Percentiles rank a stretch among this genome's conserved stretches.
These are phyloP conservation scores for Dicaeum eximium DNA, from an alignment of 2,113 vertebrate genomes.

Conservation along the genomic window DNA sequence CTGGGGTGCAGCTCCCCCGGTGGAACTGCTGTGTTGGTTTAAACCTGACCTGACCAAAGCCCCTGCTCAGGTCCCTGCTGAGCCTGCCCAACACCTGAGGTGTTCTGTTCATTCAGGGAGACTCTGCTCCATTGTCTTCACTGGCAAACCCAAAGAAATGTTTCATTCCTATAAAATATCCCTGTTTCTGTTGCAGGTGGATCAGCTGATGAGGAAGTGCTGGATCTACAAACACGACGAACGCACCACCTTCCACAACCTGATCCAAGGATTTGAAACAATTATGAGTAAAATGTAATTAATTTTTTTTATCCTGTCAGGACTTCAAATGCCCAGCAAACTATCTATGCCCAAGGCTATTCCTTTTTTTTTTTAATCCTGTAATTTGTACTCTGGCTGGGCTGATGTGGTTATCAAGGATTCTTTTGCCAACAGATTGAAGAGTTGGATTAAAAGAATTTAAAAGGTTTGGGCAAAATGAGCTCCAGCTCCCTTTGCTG, in stretches of 20 bases:
- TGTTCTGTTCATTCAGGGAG: no score
- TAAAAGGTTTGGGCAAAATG: background rate
- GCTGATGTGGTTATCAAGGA: background rate
- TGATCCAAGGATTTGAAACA: constrained; percentile 85
- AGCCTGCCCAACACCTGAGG: background rate
- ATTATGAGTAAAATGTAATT: constrained; percentile 74
- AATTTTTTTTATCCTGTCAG: background rate
- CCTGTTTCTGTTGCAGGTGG: constrained; percentile 74
- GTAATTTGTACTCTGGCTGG: constrained; percentile 48
- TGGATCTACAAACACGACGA: constrained; percentile 85
- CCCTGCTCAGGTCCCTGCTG: background rate
- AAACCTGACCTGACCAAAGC: background rate
- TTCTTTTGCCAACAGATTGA: background rate
- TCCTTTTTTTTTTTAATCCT: background rate
- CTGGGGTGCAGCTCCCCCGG: background rate
- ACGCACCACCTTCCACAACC: constrained; percentile 85
- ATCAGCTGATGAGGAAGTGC: constrained; percentile 88
- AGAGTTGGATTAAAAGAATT: constrained; percentile 1
- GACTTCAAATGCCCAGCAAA: background rate
- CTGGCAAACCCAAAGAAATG: background rate
- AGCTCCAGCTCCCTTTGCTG: background rate
- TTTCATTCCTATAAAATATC: accelerated
- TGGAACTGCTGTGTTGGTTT: background rate
- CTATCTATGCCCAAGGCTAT: background rate
- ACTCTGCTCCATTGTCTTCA: accelerated